Conservation (phyloP, 37 sponge, comb jelly and placozoan species). For the Chondrilla cf. caribensis region DNA sequence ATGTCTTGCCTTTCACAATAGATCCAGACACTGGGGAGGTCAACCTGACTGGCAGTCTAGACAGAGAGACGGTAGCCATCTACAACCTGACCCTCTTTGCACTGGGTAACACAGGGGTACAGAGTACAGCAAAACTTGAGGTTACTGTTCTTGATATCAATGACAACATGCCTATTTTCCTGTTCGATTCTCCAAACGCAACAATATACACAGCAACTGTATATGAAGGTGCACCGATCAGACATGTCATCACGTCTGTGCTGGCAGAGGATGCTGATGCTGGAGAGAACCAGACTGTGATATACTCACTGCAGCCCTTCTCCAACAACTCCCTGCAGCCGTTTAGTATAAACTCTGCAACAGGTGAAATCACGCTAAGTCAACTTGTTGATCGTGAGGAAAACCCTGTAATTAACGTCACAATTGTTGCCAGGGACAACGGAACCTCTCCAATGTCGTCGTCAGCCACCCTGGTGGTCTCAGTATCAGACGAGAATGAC, state of each 20-base stretch:
- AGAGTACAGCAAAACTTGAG: slow-evolving; percentile 19
- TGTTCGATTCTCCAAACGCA: neutral
- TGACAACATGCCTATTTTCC: slow-evolving; percentile 62
- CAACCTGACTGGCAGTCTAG: neutral
- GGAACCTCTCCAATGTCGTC: neutral
- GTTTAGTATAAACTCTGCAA: slow-evolving; percentile 34
- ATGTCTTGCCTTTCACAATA: neutral
- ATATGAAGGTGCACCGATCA: slow-evolving; percentile 1
- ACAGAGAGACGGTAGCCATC: neutral
- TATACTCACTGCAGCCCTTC: neutral
- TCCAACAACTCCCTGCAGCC: neutral
- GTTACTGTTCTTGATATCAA: slow-evolving; percentile 57
- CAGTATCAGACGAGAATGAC: slow-evolving; percentile 57
- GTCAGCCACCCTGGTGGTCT: slow-evolving; percentile 12
- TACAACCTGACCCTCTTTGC: slow-evolving; percentile 51
- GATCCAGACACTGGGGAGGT: slow-evolving; percentile 8
- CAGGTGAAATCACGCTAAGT: slow-evolving; percentile 41
- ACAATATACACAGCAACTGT: slow-evolving; percentile 3
- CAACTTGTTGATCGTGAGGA: slow-evolving; percentile 48
- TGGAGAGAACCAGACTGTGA: slow-evolving; percentile 11
- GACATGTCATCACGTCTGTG: neutral
- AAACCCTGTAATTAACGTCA: slow-evolving; percentile 19
- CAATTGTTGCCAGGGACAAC: slow-evolving; percentile 29
- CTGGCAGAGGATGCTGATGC: neutral
- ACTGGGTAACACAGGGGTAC: slow-evolving; percentile 14